phyloP scores from a whole-genome alignment of 2,797 vertebrate genomes.

The Trichosurus vulpecula region DNA sequence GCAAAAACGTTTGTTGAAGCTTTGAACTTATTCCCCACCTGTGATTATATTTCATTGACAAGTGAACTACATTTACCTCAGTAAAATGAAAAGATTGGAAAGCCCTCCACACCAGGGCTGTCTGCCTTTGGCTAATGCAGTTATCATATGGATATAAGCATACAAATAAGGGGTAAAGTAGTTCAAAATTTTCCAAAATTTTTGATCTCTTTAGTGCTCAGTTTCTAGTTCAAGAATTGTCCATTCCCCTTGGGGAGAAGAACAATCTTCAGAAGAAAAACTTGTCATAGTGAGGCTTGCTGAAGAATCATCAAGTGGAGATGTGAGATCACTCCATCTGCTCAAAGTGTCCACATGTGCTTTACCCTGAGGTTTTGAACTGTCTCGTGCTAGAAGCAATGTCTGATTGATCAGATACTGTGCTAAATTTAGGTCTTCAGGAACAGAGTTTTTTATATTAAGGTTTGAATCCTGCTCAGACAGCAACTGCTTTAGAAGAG shows the following conservation, averaged over 20 bases:
- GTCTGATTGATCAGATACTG: conserved; percentile 99
- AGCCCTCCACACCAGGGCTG: conserved; percentile 79
- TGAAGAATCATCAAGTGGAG: conserved; percentile 94
- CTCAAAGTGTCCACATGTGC: conserved; percentile 92
- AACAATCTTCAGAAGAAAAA: conserved; percentile 97
- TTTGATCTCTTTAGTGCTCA: conserved; percentile 90
- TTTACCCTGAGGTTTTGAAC: conserved; percentile 90
- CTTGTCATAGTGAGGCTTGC: conserved; percentile 97
- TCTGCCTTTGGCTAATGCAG: conserved; percentile 80
- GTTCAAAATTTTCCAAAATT: conserved; percentile 72
- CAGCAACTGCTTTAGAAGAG: conserved; percentile 93
- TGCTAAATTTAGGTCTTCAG: conserved; percentile 98
- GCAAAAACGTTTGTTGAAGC: conserved; percentile 77
- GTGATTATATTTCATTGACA: conserved; percentile 79
- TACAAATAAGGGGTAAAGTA: conserved; percentile 80
- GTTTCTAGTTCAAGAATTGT: conserved; percentile 99
- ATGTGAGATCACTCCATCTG: conserved; percentile 96
- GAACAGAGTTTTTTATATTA: conserved; percentile 95
- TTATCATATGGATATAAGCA: conserved; percentile 81
- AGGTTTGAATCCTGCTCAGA: conserved; percentile 94
- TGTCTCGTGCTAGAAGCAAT: conserved; percentile 94
- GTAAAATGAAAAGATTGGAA: conserved; percentile 79
- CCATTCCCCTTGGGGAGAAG: conserved; percentile 98
- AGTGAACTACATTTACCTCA: conserved; percentile 81
- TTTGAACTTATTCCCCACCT: conserved; percentile 76